Conservation (phyloP, 2,888 invertebrate species). For the Eupeodes luniger region DNA sequence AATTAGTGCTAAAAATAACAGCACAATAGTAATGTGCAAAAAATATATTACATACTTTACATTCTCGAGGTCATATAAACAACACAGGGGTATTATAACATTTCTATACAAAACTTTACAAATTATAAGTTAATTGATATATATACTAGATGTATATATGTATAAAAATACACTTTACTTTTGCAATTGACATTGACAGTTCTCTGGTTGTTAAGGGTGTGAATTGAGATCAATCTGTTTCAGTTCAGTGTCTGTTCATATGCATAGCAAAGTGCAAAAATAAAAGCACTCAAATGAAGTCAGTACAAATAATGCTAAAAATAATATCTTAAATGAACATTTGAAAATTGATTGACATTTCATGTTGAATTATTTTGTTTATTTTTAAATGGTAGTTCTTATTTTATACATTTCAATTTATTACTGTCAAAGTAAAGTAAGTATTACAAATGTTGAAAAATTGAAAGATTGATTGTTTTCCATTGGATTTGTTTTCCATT, state of each 20-base stretch:
- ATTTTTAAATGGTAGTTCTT: neutral
- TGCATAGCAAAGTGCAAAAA: slow-evolving; percentile 16
- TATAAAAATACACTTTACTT: neutral
- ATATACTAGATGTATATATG: neutral
- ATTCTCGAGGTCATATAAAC: neutral
- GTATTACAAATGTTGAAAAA: neutral
- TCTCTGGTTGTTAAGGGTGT: slow-evolving; percentile 9
- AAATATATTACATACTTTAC: too few species aligned
- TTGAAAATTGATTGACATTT: slow-evolving; percentile 11
- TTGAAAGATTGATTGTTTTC: too few species aligned
- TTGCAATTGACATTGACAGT: slow-evolving; percentile 5
- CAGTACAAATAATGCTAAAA: neutral
- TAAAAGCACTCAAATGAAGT: slow-evolving; percentile 6
- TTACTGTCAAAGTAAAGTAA: neutral
- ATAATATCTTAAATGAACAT: neutral
- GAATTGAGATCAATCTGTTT: slow-evolving; percentile 35
- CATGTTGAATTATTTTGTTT: neutral
- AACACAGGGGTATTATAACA: neutral
- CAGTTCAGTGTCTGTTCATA: neutral
- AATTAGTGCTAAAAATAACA: slow-evolving; percentile 24
- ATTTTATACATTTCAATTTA: neutral
- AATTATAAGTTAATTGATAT: slow-evolving; percentile 28
- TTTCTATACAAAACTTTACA: neutral
- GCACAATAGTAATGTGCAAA: slow-evolving; percentile 18
- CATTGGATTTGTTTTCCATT: too few species aligned